Evolutionary conservation across 2,113 vertebrate species (phyloP), one percentile per base, ranked within the genome.

Genomic region (Vimba vimba): DNA sequence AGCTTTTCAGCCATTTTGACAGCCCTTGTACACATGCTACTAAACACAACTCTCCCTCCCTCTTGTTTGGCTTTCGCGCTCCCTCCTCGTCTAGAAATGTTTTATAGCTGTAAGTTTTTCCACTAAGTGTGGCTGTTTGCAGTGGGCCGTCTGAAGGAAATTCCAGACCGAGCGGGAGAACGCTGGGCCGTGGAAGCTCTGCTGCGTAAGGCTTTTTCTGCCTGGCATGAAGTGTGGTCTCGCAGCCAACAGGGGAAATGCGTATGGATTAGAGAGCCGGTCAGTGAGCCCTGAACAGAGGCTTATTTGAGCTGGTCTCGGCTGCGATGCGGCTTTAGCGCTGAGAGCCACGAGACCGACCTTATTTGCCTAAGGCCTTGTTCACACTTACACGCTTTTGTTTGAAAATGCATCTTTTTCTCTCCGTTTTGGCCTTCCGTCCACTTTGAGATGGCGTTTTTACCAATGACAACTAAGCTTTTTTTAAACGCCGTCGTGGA

Each of bases 121-220:
- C 71, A 85, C 73, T 45, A 47, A 85, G 80, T 85, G 73, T 62
- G 73, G 82, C 73, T 68, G 78, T 89, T 87, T 87, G 85, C 83
- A 84, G 62, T 87, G 74, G 79, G 85, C 88, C 84, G 75, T 89
- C 85, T 86, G 88, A 86, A 91, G 89, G 90, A 92, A 90, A 89
- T 92, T 89, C 89, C 87, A 86, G 66, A 59, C 77, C n/a, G 55
- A 71, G 17, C 66, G 47, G 8, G 39, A 55, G 27, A 83, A 55
- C 19, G 12, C 55, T 59, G 85, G 6, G 66, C 64, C 11, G 1
- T 84, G 50, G 45, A 59, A 36, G 78, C 43, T 2, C 11, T 85
- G 89, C 87, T 88, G 80, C 80, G 64, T 86, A 82, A 90, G 66
- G 79, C 79, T 82, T 88, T 71, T 88, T 71, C 75, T 47, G 85